A percentile compares a stretch with the other conserved stretches of the same genome.
Conservation (phyloP, 2,113 vertebrate species). For the Phaetusa simplex region DNA sequence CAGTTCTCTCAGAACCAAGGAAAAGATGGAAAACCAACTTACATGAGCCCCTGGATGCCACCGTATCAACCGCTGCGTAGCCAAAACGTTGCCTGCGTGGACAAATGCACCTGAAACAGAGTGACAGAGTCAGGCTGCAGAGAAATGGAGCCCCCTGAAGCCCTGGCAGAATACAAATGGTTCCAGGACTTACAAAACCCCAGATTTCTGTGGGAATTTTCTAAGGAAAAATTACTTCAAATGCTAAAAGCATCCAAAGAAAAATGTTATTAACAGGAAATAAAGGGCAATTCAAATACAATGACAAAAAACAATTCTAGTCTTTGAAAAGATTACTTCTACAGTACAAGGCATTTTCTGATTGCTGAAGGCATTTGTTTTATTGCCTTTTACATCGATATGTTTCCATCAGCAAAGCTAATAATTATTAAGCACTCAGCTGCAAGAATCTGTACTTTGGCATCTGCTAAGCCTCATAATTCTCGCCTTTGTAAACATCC, state of each 20-base stretch:
- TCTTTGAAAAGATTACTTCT: background rate
- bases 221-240: background rate
- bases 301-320: background rate
- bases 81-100: slow-evolving; percentile 90
- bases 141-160: background rate
- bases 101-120: slow-evolving; percentile 84
- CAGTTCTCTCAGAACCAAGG: background rate
- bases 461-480: background rate
- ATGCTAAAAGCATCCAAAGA: background rate
- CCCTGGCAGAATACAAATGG: background rate
- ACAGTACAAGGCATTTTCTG: background rate
- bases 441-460: slow-evolving; percentile 39
- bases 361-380: background rate
- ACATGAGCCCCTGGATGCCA: slow-evolving; percentile 96
- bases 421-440: slow-evolving; percentile 20
- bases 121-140: background rate
- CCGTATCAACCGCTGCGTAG: slow-evolving; percentile 87
- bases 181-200: background rate
- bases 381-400: background rate
- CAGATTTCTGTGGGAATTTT: background rate
- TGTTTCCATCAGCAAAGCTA: slow-evolving; percentile 26
- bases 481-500: background rate
- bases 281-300: background rate
- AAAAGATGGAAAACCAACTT: slow-evolving; percentile 55
- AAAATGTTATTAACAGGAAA: background rate